Conservation (phyloP, 2,113 vertebrate species). For the Cnemophilus loriae region DNA sequence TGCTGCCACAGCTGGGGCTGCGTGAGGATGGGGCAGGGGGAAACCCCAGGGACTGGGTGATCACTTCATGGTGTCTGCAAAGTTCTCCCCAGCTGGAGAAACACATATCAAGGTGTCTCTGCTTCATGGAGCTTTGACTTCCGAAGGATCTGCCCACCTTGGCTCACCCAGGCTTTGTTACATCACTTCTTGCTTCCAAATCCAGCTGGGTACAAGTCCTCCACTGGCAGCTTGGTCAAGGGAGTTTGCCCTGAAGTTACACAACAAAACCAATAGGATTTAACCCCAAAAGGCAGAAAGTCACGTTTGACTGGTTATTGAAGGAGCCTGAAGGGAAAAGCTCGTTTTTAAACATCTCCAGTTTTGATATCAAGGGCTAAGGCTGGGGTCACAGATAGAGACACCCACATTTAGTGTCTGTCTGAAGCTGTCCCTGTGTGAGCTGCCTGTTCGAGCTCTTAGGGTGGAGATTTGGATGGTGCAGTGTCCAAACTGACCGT, state of each 20-base stretch:
- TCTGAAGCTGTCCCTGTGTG: neutral
- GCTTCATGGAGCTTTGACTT: neutral
- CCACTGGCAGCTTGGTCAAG: neutral
- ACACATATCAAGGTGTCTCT: neutral
- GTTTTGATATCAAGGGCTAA: neutral
- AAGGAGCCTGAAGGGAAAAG: neutral
- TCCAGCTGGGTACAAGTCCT: neutral
- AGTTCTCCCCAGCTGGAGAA: neutral
- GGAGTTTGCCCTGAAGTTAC: neutral
- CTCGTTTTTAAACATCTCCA: neutral
- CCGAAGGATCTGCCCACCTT: neutral
- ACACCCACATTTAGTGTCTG: neutral
- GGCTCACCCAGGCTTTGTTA: neutral
- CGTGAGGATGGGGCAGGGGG: neutral
- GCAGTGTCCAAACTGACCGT: neutral
- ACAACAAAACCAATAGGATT: fast-evolving
- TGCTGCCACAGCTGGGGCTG: neutral
- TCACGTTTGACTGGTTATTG: neutral
- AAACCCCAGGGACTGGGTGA: neutral
- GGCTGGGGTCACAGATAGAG: neutral
- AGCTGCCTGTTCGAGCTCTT: neutral
- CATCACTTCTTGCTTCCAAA: neutral
- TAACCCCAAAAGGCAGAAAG: neutral
- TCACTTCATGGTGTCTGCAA: neutral
- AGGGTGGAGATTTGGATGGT: neutral